Base-by-base conservation (phyloP, 2,113 vertebrate genomes). In the Malurus melanocephalus region DNA sequence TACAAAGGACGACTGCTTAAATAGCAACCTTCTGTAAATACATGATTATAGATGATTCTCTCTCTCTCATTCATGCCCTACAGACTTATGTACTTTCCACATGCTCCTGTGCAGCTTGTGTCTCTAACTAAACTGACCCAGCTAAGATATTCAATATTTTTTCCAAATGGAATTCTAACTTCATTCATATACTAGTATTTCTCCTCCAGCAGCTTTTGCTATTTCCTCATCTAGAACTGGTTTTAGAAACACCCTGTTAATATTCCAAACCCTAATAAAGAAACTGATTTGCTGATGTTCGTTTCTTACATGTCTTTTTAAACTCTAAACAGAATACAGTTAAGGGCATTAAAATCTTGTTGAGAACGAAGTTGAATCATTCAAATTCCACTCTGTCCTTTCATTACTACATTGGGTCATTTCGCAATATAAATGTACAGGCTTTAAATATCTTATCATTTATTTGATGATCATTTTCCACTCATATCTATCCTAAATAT, bases 381-480 rank as follows among this genome's bases (percentile, higher is more conserved):
- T 74, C 30, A 75, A 74, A 80, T 51, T 74, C 55, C 77, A 26
- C 60, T 66, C 64, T 59, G 10, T 69, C 73, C 85, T 90, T 82
- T 85, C 60, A 82, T 77, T 87, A 89, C 43, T 45, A 66, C 59
- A 64, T 64, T 61, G 28, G 52, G 91, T 88, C 83, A 91, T 65
- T 88, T 68, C 5, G 6, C 77, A 92, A 7, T 80, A 92, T 65
- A 92, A 77, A 89, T 64, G 87, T 80, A 80, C 56, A 85, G 46
- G 48, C 87, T 92, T 94, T 94, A 93, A 95, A 95, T 95, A 95
- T 84, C 95, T 88, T 69, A 82, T 18, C 55, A 94, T 91, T 93
- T 85, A 88, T 94, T 91, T 92, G 82, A 96, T 86, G 82, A 93
- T 75, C 73, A 83, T 92, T 83, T 95, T 89, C 73, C 32, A 87